Conservation (phyloP, 2,888 invertebrate genomes). For the Saturnia japonica region DNA sequence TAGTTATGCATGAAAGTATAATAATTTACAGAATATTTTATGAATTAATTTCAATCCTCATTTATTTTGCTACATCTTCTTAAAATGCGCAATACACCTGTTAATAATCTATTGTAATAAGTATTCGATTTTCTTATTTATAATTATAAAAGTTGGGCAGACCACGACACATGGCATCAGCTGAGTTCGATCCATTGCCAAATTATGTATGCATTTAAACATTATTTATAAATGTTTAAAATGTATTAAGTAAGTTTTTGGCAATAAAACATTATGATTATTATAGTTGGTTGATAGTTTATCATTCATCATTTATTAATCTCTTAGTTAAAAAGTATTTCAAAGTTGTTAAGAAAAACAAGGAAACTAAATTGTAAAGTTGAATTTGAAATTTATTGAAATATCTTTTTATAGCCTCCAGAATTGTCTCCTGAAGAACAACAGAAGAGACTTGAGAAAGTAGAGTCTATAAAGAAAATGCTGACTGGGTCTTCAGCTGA, state of each 20-base stretch:
- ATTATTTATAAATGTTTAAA: too few species aligned
- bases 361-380: background rate
- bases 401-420: constrained; percentile 82
- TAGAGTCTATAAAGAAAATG: constrained; percentile 95
- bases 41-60: too few species aligned
- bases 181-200: background rate
- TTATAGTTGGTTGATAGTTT: background rate
- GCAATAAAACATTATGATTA: too few species aligned
- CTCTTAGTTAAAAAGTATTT: background rate
- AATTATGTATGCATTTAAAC: too few species aligned
- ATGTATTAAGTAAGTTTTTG: too few species aligned
- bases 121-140: background rate
- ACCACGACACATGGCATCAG: background rate
- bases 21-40: too few species aligned
- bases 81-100: too few species aligned
- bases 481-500: constrained; percentile 85
- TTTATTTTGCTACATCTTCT: too few species aligned
- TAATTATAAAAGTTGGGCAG: background rate
- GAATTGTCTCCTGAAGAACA: constrained; percentile 93
- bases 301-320: background rate
- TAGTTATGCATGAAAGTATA: too few species aligned
- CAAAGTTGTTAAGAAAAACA: too few species aligned
- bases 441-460: constrained; percentile 91
- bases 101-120: too few species aligned
- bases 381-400: background rate